Base-by-base conservation (phyloP, 2,113 vertebrate species). In the Rutilus rutilus region DNA sequence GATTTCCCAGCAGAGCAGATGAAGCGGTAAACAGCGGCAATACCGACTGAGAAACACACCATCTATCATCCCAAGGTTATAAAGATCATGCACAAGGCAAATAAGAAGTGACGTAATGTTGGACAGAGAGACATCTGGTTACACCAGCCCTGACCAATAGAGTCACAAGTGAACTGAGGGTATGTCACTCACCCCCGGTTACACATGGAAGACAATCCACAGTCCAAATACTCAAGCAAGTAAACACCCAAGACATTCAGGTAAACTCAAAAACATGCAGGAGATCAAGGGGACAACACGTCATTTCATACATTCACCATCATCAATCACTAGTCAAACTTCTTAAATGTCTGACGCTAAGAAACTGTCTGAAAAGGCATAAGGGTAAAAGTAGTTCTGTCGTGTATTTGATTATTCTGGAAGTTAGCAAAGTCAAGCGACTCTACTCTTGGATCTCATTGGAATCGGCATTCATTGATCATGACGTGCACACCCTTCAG, bases 401-500 rank as follows among this genome's bases (percentile, higher is more conserved):
- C 50, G 21, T 77, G 75, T 21, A 54, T 54, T 42, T 45, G 71
- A 42, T 45, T 74, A 74, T 47, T 60, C 45, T 54, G 6, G 23
- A 36, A 36, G 77, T 52, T 50, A 33, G 25, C 17, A 69, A 30
- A 45, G 33, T 80, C 57, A 52, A 57, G 54, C 77, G 42, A 45
- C 25, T 36, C 11, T 33, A 23, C 17, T 33, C 62, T 82, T n/a
- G 42, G 17, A 60, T 23, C 21, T 60, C 19, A 8, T 1, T 39
- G 52, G 42, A 83, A 52, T 83, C 50, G 59, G 67, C 50, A 57
- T 39, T 73, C 65, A 59, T 25, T 42, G 64, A 82, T 83, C 47
- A 71, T 39, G 81, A 39, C 25, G 17, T 82, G 19, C 62, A 52
- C 39, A 30, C 62, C 11, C 17, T n/a, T 17, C 45, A 71, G 42